Conservation (phyloP, 53 echinoderm and acorn worm species). For the Hippasteria phrygiana region DNA sequence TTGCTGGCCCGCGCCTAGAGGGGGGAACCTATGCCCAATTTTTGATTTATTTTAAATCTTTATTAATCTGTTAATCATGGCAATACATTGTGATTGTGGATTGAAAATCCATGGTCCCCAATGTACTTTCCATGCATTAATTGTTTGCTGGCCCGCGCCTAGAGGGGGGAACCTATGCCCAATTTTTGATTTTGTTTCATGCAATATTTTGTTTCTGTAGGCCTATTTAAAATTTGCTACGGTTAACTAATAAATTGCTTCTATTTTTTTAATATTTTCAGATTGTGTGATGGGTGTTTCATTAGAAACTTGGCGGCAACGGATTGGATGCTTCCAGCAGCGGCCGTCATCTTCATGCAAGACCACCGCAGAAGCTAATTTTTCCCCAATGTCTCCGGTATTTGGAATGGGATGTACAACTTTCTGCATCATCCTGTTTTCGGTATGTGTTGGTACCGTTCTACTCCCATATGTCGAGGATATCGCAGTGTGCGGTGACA, state of each 20-base stretch:
- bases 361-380: constrained; percentile 3
- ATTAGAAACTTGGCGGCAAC: constrained; percentile 44
- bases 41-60: constrained; percentile 3
- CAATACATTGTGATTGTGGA: too few species aligned
- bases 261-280: constrained; percentile 12
- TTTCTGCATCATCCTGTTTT: constrained; percentile 33
- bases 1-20: too few species aligned
- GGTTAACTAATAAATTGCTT: constrained; percentile 22
- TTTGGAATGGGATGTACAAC: constrained; percentile 36
- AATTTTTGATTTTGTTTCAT: too few species aligned
- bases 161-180: too few species aligned
- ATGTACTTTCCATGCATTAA: neutral
- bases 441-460: constrained; percentile 30
- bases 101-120: neutral
- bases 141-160: too few species aligned
- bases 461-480: constrained; percentile 13
- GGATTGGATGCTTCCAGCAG: constrained; percentile 42
- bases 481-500: constrained; percentile 32
- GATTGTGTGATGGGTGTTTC: constrained; percentile 50
- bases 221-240: constrained; percentile 16
- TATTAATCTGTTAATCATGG: constrained; percentile 39
- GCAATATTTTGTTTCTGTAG: too few species aligned
- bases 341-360: constrained; percentile 7
- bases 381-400: constrained; percentile 19
- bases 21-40: too few species aligned